Conservation (phyloP, 2,113 vertebrate genomes). For the Galemys pyrenaicus region DNA sequence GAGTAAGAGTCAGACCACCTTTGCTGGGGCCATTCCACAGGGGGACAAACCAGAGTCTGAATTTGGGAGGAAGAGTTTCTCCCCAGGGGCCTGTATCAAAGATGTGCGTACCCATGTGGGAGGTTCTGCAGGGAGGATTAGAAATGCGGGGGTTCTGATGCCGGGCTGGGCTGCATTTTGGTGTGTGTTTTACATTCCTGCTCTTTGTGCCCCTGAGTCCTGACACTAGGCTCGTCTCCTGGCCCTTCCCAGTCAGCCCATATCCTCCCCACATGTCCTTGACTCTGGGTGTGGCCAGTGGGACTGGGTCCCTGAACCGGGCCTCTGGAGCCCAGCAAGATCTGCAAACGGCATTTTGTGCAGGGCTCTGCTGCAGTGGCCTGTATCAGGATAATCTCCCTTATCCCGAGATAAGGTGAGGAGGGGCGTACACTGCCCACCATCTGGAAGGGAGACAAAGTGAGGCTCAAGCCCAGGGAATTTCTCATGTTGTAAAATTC, state of each 20-base stretch:
- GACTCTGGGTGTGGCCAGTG: not conserved
- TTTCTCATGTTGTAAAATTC: not conserved
- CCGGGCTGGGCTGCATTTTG: fast-evolving
- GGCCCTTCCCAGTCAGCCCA: not conserved
- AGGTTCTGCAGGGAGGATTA: not conserved
- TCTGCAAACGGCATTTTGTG: not conserved
- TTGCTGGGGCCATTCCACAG: not conserved
- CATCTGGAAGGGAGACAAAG: too few species aligned
- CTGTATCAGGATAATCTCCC: not conserved
- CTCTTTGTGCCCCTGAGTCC: not conserved
- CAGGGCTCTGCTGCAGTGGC: fast-evolving
- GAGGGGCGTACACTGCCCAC: not conserved
- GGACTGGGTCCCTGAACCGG: too few species aligned
- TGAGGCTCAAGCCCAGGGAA: too few species aligned
- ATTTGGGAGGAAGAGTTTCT: not conserved
- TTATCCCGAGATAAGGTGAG: not conserved
- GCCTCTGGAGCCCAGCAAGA: not conserved
- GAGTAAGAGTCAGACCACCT: not conserved
- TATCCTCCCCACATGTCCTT: too few species aligned
- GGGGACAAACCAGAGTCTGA: not conserved
- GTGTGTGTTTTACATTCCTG: not conserved
- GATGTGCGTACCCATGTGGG: too few species aligned
- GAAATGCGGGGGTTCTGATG: not conserved
- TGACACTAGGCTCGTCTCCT: not conserved
- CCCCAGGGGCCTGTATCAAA: not conserved